These are phyloP conservation scores for Characodon lateralis DNA, from an alignment of 2,797 vertebrate genomes.

Conservation along the genomic window DNA sequence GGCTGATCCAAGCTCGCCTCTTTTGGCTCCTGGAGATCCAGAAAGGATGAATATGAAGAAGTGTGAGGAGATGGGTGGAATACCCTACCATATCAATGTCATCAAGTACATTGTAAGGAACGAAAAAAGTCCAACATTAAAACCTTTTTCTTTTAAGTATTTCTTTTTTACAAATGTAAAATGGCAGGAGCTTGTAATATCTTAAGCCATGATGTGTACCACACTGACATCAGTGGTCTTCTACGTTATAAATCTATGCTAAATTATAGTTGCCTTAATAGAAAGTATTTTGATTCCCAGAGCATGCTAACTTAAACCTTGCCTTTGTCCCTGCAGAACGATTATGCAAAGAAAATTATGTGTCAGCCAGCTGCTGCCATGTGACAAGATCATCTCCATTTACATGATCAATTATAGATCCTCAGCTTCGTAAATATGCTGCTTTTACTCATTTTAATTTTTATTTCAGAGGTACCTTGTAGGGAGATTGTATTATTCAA, in stretches of 20 bases:
- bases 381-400: slow-evolving; percentile 56
- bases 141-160: background rate
- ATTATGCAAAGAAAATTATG: slow-evolving; percentile 65
- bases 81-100: slow-evolving; percentile 79
- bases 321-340: slow-evolving; percentile 67
- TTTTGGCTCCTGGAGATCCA: slow-evolving; percentile 80
- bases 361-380: slow-evolving; percentile 67
- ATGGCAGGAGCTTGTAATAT: background rate
- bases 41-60: slow-evolving; percentile 74
- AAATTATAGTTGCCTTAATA: background rate
- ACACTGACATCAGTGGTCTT: background rate
- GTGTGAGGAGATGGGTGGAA: slow-evolving; percentile 75
- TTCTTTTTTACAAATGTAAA: background rate
- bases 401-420: slow-evolving; percentile 14
- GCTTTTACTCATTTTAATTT: background rate
- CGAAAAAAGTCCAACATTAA: background rate
- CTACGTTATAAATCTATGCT: background rate
- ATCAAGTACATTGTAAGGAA: slow-evolving; percentile 78
- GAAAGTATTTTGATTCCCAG: background rate
- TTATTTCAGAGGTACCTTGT: background rate
- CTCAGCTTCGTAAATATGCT: background rate
- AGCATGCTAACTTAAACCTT: background rate
- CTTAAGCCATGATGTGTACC: background rate
- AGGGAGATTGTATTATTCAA: background rate
- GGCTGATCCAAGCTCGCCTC: slow-evolving; percentile 60